Conservation (phyloP, 2,797 vertebrate genomes). For the Onychomys arenicola region DNA sequence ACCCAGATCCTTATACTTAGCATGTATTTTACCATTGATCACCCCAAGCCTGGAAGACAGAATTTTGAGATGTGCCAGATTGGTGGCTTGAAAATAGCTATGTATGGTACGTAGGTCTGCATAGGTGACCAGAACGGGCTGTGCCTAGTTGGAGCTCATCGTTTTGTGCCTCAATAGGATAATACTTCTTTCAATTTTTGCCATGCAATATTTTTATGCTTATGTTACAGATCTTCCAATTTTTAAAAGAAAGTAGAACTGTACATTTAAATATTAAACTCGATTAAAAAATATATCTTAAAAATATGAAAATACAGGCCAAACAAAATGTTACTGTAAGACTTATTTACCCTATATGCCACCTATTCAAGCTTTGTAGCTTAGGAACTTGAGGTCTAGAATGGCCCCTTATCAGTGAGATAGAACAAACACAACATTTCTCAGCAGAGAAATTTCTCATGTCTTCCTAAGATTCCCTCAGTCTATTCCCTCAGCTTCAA, state of each 20-base stretch:
- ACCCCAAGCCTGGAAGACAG: not conserved
- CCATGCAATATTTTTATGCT: not conserved
- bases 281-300: not conserved
- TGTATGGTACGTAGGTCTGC: not conserved
- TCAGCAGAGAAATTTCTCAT: not conserved
- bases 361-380: not conserved
- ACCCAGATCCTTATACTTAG: not conserved
- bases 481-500: not conserved
- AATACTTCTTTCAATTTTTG: not conserved
- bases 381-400: not conserved
- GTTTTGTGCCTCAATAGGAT: not conserved
- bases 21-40: not conserved
- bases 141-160: not conserved
- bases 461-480: not conserved
- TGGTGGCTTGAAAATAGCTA: not conserved
- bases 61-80: not conserved
- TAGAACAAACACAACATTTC: not conserved
- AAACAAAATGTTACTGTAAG: not conserved
- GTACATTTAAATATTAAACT: conserved; percentile 16
- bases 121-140: not conserved
- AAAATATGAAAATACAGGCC: not conserved
- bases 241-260: not conserved
- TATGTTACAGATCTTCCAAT: not conserved
- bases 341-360: not conserved
- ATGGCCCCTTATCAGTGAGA: not conserved